A percentile compares a stretch with the other conserved stretches of the same genome.
Evolutionary conservation across 1,140 invertebrate species (phyloP).

Genomic region (Nasonia longicornis): DNA sequence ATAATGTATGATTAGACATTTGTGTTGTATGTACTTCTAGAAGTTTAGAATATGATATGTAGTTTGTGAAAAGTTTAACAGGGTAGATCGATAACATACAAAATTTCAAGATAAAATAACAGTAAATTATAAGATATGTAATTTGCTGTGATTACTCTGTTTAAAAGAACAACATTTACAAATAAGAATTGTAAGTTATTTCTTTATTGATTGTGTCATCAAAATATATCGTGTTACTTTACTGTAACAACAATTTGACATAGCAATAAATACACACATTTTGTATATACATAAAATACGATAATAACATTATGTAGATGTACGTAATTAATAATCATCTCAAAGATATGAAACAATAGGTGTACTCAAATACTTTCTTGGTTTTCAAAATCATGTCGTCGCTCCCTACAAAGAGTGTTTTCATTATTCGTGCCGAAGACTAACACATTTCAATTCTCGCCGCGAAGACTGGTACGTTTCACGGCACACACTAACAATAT

Average conservation of each 20-base stretch:
- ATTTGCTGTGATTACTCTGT: neutral
- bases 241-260: neutral
- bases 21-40: constrained; percentile 25
- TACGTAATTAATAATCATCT: no score
- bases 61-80: constrained; percentile 21
- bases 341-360: no score
- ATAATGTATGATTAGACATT: constrained; percentile 16
- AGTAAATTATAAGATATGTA: neutral
- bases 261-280: neutral
- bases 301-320: neutral
- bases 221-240: neutral
- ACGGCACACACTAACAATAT: no score
- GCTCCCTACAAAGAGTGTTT: no score
- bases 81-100: constrained; percentile 22
- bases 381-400: no score
- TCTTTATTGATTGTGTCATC: neutral
- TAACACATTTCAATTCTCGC: no score
- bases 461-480: no score
- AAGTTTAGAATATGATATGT: constrained; percentile 5
- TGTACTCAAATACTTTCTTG: no score
- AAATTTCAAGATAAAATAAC: neutral
- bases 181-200: neutral
- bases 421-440: no score
- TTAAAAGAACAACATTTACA: neutral
- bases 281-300: neutral